phyloP scores from a whole-genome alignment of 2,888 invertebrate genomes.

The Xanthia togata region DNA sequence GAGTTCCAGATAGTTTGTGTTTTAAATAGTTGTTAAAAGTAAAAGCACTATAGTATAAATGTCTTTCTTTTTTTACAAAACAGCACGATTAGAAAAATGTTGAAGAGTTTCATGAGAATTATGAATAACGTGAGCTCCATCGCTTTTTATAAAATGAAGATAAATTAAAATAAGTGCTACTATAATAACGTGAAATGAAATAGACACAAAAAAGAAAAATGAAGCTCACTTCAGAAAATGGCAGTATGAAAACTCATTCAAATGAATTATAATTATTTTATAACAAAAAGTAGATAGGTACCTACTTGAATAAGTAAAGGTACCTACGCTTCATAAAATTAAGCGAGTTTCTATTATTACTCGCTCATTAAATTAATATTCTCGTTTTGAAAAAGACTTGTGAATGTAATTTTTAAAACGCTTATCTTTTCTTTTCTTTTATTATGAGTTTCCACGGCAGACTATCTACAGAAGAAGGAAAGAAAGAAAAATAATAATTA shows the following conservation, averaged over 20 bases:
- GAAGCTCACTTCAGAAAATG: constrained; percentile 62
- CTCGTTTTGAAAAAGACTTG: constrained; percentile 1
- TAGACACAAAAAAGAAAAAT: constrained; percentile 48
- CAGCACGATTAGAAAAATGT: constrained; percentile 12
- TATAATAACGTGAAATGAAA: constrained; percentile 55
- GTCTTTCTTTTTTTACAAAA: constrained; percentile 3
- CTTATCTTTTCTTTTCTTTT: neutral
- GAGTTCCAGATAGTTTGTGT: constrained; percentile 28
- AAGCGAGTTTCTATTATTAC: constrained; percentile 45
- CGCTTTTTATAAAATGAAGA: constrained; percentile 33
- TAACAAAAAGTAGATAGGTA: constrained; percentile 19
- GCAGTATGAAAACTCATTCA: constrained; percentile 71
- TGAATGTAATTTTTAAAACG: constrained; percentile 2
- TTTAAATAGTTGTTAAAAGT: constrained; percentile 12
- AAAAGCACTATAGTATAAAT: constrained; percentile 6
- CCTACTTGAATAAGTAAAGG: constrained; percentile 61
- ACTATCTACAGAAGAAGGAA: constrained; percentile 63
- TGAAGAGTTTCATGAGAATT: constrained; percentile 23
- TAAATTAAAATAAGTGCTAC: constrained; percentile 46
- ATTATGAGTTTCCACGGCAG: constrained; percentile 73
- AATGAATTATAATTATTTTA: constrained; percentile 62
- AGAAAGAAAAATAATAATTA: constrained; percentile 82
- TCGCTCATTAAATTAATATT: constrained; percentile 35
- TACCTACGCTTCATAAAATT: constrained; percentile 54
- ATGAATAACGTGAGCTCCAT: constrained; percentile 51